Evolutionary conservation across 2,113 vertebrate genomes (phyloP).

Genomic region (Paramisgurnus dabryanus): DNA sequence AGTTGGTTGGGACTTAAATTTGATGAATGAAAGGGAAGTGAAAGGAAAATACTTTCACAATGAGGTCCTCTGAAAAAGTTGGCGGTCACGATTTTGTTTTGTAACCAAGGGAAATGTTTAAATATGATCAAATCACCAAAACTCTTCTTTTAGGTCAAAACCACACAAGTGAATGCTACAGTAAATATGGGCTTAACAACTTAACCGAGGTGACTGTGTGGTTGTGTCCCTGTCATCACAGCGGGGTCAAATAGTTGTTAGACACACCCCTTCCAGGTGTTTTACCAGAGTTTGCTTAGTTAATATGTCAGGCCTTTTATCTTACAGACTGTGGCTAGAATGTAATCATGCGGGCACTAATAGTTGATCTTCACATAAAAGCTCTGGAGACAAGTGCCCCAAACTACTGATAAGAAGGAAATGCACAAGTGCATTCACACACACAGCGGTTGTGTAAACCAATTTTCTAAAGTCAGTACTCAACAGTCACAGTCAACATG

Average conservation of each 20-base stretch:
- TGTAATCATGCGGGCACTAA: not conserved
- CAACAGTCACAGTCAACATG: too few species aligned
- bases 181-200: not conserved
- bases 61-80: too few species aligned
- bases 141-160: not conserved
- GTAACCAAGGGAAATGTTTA: too few species aligned
- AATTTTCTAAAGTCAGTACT: too few species aligned
- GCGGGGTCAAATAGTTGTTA: not conserved
- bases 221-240: not conserved
- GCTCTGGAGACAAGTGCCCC: not conserved
- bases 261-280: slow-evolving; percentile 31
- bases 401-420: not conserved
- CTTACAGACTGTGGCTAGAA: not conserved
- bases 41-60: too few species aligned
- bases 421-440: not conserved
- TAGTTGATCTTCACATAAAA: slow-evolving; percentile 2
- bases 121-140: too few species aligned
- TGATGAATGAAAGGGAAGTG: too few species aligned
- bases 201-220: not conserved
- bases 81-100: too few species aligned
- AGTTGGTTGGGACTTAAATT: too few species aligned
- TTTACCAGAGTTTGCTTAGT: not conserved
- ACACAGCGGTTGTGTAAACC: not conserved
- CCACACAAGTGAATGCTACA: not conserved
- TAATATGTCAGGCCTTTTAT: not conserved